A percentile compares a stretch with the other conserved stretches of the same genome.
Conservation (phyloP, 2,113 vertebrate species). For the Centropus bengalensis region DNA sequence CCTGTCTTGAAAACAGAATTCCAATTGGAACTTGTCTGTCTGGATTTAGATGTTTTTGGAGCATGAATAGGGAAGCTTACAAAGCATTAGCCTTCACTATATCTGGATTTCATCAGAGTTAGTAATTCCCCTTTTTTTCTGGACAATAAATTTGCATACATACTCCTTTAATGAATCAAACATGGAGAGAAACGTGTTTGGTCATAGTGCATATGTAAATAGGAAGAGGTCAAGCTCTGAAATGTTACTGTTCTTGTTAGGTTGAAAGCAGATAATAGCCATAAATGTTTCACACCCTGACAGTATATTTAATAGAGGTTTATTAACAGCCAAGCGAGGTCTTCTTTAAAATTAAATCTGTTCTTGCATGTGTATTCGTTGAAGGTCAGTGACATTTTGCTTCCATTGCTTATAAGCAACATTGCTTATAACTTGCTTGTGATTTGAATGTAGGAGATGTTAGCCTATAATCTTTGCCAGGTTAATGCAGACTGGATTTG, state of each 20-base stretch:
- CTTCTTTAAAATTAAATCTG: neutral
- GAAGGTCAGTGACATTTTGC: neutral
- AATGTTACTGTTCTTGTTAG: neutral
- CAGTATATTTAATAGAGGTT: neutral
- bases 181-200: neutral
- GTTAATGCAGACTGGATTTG: neutral
- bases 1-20: neutral
- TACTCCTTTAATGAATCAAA: neutral
- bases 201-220: fast-evolving
- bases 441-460: neutral
- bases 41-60: neutral
- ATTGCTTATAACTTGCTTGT: neutral
- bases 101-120: neutral
- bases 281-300: neutral
- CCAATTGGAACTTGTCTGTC: neutral
- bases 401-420: neutral
- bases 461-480: neutral
- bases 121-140: neutral
- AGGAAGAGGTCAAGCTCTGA: neutral
- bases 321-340: neutral
- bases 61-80: neutral
- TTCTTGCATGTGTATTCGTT: neutral
- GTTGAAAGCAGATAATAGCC: neutral
- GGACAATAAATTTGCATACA: neutral
- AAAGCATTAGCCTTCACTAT: neutral